Evolutionary conservation across 37 sponge, comb jelly and placozoan genomes (phyloP), one percentile per base, ranked within the genome.

Genomic region (Chondrosia reniformis): DNA sequence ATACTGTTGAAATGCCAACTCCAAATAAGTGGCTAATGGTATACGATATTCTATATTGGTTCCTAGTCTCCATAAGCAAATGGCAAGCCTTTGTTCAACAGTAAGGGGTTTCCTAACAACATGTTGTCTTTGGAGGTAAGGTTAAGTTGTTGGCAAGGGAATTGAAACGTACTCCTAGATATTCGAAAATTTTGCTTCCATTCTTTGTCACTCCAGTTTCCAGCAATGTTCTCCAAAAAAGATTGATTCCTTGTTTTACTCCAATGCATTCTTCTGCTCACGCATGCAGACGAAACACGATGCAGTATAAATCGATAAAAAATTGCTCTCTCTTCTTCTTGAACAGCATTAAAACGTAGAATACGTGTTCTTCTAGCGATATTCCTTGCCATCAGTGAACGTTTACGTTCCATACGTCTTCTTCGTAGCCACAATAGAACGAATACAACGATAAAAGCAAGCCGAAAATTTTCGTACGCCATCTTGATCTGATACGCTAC

Each of bases 11-110:
- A 1, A 45, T 45, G 13, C 55, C 76, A 1, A 75, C 54, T 17
- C 76, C 76, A 46, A 75, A 75, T 31, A 75, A 43, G 25, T 75
- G 76, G 34, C 76, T 46, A 49, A 75, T 75, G 1, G 76, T 75
- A n/a, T n/a, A 1, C 76, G 6, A 75, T 75, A 75, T 75, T 75
- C 76, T 33, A 45, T 55, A 46, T 46, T 46, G 25, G 76, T 75
- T 75, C 55, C 76, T 1, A 75, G 55, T 10, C 76, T 46, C 76
- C 76, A 46, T 5, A 75, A 33, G 52, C 34, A 25, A 8, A 75
- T 43, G 12, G 55, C 76, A 1, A 75, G 17, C 25, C 56, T 45
- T 2, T 33, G 54, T 4, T 75, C 55, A 24, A 75, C 3, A 33
- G 76, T 4, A 19, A 75, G 39, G 4, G 76, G 10, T 2, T 27